Evolutionary conservation across 2,113 vertebrate genomes (phyloP).

Genomic region (Pongo abelii): DNA sequence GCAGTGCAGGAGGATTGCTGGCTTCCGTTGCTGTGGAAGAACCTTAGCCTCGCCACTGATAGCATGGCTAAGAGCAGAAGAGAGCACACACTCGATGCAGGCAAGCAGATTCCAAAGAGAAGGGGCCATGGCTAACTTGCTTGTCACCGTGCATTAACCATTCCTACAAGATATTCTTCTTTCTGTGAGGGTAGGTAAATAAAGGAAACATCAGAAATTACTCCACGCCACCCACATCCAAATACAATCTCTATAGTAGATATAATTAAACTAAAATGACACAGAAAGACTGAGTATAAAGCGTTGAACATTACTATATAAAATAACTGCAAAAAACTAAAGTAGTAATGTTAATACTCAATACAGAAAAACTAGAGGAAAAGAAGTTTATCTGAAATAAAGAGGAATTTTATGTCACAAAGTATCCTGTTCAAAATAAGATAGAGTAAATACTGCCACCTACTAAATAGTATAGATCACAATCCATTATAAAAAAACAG

Average conservation of each 20-base stretch:
- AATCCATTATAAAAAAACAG: neutral
- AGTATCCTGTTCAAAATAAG: neutral
- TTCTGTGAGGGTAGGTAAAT: neutral
- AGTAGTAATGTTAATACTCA: neutral
- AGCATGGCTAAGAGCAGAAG: neutral
- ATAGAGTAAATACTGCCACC: neutral
- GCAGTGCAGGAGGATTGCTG: neutral
- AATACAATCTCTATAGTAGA: neutral
- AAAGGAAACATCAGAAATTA: neutral
- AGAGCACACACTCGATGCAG: rapidly evolving
- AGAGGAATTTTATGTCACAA: neutral
- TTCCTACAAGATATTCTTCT: neutral
- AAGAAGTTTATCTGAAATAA: neutral
- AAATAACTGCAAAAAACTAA: neutral
- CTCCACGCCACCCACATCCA: neutral
- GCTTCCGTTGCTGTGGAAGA: neutral
- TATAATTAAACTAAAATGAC: neutral
- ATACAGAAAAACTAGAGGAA: neutral
- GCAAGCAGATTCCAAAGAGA: neutral
- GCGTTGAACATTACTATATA: neutral
- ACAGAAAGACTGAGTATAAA: neutral
- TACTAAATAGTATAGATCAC: neutral
- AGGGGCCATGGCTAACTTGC: neutral
- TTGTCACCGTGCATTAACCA: neutral
- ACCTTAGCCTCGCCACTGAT: neutral